Evolutionary conservation across 2,888 invertebrate species (phyloP), one percentile per base, ranked within the genome.

Genomic region (Hydrotaea cyrtoneurina): DNA sequence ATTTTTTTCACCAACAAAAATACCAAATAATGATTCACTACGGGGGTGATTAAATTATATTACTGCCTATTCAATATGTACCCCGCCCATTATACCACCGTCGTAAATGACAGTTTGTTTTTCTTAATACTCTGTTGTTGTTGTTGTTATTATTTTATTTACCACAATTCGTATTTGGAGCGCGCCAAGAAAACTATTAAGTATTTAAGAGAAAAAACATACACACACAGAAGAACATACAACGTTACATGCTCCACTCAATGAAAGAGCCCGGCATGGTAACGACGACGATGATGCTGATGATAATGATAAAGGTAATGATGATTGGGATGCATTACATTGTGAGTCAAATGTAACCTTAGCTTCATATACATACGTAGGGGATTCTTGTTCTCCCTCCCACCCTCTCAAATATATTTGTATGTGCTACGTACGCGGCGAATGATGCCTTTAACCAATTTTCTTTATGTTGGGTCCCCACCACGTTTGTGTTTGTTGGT

Each of bases 181-280:
- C 69, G 69, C 69, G 69, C 46, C 21, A 69, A 69, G 43, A 69
- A 69, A 50, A 62, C 59, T 31, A 62, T 66, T n/a, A 23, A 39
- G 36, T 19, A 66, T 66, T 66, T 15, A 8, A 43, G 17, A 15
- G 10, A 55, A 21, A 55, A 10, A 55, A 19, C 53, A 55, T 17
- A 55, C n/a, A 53, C 17, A 53, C 13, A 53, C 11, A 23, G 8
- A 59, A 4, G 43, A 13, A n/a, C 50, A n/a, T 7, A 50, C 15
- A 50, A 15, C 50, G 13, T n/a, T n/a, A 21, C 19, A 43, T 43
- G 66, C 43, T 66, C 7, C 39, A 53, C 26, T 59, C 10, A 19
- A 8, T 11, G 13, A 73, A 64, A 55, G 62, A 73, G 77, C 57
- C 57, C 72, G 77, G 55, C 81, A 55, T 73, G 43, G 55, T 64